Evolutionary conservation across 2,113 vertebrate species (phyloP), one percentile per base, ranked within the genome.

Genomic region (Rostratula benghalensis): DNA sequence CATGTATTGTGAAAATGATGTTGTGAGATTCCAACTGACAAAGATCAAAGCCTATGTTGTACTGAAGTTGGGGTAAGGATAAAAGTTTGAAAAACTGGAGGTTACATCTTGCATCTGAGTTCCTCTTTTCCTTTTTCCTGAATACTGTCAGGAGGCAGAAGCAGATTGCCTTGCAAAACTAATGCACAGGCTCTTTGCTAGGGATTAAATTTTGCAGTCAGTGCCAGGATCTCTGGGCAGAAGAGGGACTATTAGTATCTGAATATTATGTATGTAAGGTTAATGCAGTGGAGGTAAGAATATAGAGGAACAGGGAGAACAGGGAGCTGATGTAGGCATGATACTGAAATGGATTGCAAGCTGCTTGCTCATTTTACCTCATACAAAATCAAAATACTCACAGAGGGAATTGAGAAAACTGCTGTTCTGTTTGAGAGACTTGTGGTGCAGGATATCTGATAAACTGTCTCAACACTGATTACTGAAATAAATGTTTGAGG

Each of bases 1-100:
- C 7, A 3, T 1, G 0, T 60, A 10, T 7, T 37, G 35, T 39
- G 41, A 57, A 83, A 83, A 48, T 43, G 1, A 22, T 61, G 13
- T 31, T 25, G 31, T 24, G 15, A 69, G 19, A 65, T 31, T 54
- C 16, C 8, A 37, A 0, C 6, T 56, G 30, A 27, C 3, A 1
- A 56, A 57, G 35, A 60, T 37, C 18, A 70, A 70, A 93, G 53
- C 7, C 2, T 74, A 77, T 70, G 33, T 61, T 16, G 2, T 39
- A 39, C 43, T 91, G 64, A 61, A 39, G 46, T 23, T 74, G 14
- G 28, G 7, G 4, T 60, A 56, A 65, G 28, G 41, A 16, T 43
- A 68, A 80, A 69, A 14, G 13, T 82, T 5, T 51, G 28, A 9
- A 76, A 83, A 92, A 46, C 25, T 1, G 11, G 9, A 46, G 23